A percentile compares a stretch with the other conserved stretches of the same genome.
Evolutionary conservation across 2,797 vertebrate genomes (phyloP).

Genomic region (Epinephelus malabaricus): DNA sequence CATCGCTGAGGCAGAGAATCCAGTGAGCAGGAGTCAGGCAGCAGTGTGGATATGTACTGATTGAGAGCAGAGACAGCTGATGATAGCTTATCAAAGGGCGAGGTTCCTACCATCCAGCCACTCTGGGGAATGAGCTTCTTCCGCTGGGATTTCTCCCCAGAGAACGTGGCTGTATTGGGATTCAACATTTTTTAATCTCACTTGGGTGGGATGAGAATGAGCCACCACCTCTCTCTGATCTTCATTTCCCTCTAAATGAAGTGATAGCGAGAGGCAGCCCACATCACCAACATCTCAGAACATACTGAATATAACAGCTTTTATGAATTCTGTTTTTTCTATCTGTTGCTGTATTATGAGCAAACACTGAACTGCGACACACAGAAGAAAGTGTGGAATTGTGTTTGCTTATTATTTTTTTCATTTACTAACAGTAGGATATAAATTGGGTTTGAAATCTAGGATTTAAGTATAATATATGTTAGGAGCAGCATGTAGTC

Average conservation of each 20-base stretch:
- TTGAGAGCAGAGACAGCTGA: conserved; percentile 72
- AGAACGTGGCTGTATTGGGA: conserved; percentile 46
- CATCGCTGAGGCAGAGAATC: conserved; percentile 47
- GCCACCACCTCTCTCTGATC: conserved; percentile 22
- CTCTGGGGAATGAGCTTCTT: conserved; percentile 69
- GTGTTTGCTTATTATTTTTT: neutral
- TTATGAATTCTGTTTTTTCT: conserved; percentile 17
- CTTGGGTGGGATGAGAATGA: conserved; percentile 54
- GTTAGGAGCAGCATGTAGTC: too few relatives aligned
- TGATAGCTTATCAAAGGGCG: conserved; percentile 78
- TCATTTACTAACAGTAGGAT: neutral
- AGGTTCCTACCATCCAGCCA: conserved; percentile 58
- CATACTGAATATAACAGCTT: conserved; percentile 8
- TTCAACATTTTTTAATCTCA: conserved; percentile 69
- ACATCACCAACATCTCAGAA: conserved; percentile 30
- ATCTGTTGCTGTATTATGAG: neutral
- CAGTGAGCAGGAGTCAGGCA: conserved; percentile 37
- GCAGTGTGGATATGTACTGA: conserved; percentile 63
- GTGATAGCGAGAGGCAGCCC: conserved; percentile 32
- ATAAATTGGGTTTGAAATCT: neutral
- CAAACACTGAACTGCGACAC: neutral
- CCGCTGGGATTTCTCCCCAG: conserved; percentile 52
- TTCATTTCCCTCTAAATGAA: conserved; percentile 51
- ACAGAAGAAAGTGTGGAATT: neutral
- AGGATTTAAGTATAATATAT: neutral